A percentile compares a stretch with the other conserved stretches of the same genome.
Evolutionary conservation across 2,888 invertebrate genomes (phyloP).

Genomic region (Cephus runcator): DNA sequence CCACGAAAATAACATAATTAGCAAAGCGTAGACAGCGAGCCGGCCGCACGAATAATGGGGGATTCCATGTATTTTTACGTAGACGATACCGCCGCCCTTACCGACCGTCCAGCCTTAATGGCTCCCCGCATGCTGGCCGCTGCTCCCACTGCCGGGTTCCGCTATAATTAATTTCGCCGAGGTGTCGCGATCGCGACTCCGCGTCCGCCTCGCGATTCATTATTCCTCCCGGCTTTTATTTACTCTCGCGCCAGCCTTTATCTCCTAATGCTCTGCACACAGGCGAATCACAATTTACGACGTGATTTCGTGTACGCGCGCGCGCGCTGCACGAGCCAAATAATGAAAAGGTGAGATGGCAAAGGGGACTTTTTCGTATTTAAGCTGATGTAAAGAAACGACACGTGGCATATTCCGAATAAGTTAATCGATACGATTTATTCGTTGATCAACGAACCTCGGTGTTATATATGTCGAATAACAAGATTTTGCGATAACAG

Average conservation of each 20-base stretch:
- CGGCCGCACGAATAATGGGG: not conserved
- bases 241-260: not conserved
- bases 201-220: not conserved
- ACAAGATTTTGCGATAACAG: not conserved
- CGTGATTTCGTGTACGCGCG: not conserved
- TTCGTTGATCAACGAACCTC: not conserved
- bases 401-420: not conserved
- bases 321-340: not conserved
- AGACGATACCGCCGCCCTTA: not conserved
- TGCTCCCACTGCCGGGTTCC: not conserved
- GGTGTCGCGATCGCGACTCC: not conserved
- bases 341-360: not conserved
- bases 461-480: not conserved
- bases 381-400: not conserved
- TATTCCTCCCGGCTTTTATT: not conserved
- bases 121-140: not conserved
- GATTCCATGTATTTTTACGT: not conserved
- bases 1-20: constrained; percentile 36
- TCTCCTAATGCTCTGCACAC: not conserved
- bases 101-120: not conserved
- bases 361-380: not conserved
- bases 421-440: not conserved
- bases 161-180: not conserved
- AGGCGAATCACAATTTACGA: not conserved
- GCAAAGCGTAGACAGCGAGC: constrained; percentile 1